Conservation (phyloP, 92 coral and sea anemone genomes). For the Nematostella vectensis region DNA sequence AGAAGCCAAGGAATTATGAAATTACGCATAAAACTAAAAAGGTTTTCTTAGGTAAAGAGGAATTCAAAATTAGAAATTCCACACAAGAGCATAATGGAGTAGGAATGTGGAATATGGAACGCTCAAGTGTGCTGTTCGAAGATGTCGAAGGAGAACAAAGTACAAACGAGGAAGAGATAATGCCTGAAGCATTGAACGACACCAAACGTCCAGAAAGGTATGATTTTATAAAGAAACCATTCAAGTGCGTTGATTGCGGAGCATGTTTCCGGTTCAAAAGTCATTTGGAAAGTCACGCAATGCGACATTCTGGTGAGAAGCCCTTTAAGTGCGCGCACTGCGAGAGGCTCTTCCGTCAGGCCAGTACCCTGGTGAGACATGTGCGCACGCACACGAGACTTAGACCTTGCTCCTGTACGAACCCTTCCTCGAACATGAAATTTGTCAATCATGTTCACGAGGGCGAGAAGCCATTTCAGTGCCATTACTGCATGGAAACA, state of each 20-base stretch:
- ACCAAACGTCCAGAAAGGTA: too few relatives aligned
- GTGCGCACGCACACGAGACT: not conserved
- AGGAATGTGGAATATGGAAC: too few relatives aligned
- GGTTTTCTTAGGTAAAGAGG: too few relatives aligned
- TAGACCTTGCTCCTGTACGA: not conserved
- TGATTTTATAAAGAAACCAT: not conserved
- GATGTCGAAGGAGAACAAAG: too few relatives aligned
- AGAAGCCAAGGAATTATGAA: too few relatives aligned
- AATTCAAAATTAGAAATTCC: too few relatives aligned
- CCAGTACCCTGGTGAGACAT: not conserved
- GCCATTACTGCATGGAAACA: not conserved
- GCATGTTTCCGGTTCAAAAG: not conserved
- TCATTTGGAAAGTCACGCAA: not conserved
- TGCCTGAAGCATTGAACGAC: too few relatives aligned
- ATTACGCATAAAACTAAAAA: too few relatives aligned
- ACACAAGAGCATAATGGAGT: too few relatives aligned
- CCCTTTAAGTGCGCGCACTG: not conserved
- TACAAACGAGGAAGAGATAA: too few relatives aligned
- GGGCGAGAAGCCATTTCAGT: not conserved
- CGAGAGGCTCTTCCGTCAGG: not conserved
- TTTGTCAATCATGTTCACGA: not conserved
- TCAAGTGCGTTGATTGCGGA: not conserved
- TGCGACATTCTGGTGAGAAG: not conserved
- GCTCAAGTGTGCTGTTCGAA: too few relatives aligned
- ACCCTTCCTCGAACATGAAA: too few relatives aligned